Percentiles rank a stretch among this genome's conserved stretches.
phyloP scores from a whole-genome alignment of 2,888 invertebrate species.

The Catotricha subobsoleta region DNA sequence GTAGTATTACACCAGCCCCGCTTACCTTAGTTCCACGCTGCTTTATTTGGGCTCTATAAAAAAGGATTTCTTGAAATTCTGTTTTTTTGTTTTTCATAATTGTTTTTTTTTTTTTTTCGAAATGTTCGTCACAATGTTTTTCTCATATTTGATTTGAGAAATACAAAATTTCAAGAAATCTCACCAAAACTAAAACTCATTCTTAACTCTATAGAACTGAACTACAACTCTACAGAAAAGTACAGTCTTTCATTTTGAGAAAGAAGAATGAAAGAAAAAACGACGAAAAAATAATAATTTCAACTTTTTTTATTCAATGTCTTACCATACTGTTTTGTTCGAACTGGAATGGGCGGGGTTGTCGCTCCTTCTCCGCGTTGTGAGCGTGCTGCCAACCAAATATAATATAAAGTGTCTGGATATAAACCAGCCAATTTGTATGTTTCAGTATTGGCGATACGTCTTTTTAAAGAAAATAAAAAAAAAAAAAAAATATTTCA shows the following conservation, averaged over 20 bases:
- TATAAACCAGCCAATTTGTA: constrained; percentile 81
- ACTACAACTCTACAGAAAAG: no score
- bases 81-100: background rate
- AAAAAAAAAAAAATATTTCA: no score
- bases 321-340: constrained; percentile 98
- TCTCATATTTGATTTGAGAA: no score
- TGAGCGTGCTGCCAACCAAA: constrained; percentile 89
- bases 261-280: background rate
- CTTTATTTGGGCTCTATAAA: no score
- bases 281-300: constrained; percentile 4
- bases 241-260: no score
- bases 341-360: constrained; percentile 81
- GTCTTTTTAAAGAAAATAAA: constrained; percentile 25
- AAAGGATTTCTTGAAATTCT: constrained; percentile 1
- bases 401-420: constrained; percentile 91
- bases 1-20: background rate
- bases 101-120: no score
- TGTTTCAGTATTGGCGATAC: constrained; percentile 64
- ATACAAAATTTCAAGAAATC: no score
- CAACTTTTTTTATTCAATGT: constrained; percentile 16
- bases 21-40: background rate
- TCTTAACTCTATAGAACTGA: no score
- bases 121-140: no score
- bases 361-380: constrained; percentile 89
- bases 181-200: no score